Conservation (phyloP, 1,140 invertebrate species). For the Tetramorium parvispinum region DNA sequence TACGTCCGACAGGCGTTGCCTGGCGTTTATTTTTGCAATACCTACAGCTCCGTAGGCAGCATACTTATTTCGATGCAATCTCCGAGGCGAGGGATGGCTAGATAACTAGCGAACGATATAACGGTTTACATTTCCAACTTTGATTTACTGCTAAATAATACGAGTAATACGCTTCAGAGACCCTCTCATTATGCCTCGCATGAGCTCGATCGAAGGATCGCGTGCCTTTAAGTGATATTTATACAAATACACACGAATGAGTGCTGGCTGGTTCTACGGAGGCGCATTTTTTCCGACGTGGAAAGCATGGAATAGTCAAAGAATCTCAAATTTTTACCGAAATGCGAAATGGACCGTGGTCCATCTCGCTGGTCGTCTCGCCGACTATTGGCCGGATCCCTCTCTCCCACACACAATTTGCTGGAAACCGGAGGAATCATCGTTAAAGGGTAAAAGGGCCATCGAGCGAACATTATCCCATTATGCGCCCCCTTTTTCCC, state of each 20-base stretch:
- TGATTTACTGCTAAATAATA: slow-evolving; percentile 58
- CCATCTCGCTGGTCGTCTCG: slow-evolving; percentile 14
- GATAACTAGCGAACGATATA: slow-evolving; percentile 20
- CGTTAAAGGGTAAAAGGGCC: slow-evolving; percentile 78
- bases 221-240: slow-evolving; percentile 58
- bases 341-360: background rate
- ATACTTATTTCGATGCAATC: slow-evolving; percentile 30
- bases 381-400: slow-evolving; percentile 32
- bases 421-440: slow-evolving; percentile 74
- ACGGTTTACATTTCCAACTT: slow-evolving; percentile 31
- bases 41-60: no score
- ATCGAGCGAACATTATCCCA: slow-evolving; percentile 74
- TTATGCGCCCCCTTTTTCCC: slow-evolving; percentile 66
- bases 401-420: slow-evolving; percentile 60
- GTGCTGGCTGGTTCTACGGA: background rate
- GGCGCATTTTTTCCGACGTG: background rate
- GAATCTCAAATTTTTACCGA: background rate
- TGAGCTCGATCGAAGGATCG: slow-evolving; percentile 38
- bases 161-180: slow-evolving; percentile 13
- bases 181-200: slow-evolving; percentile 17
- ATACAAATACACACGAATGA: slow-evolving; percentile 15
- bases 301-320: background rate
- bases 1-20: no score
- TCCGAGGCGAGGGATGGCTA: background rate
- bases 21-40: background rate